A percentile compares a stretch with the other conserved stretches of the same genome.
Conservation (phyloP, 2,797 vertebrate genomes). For the Smutsia temminckii region DNA sequence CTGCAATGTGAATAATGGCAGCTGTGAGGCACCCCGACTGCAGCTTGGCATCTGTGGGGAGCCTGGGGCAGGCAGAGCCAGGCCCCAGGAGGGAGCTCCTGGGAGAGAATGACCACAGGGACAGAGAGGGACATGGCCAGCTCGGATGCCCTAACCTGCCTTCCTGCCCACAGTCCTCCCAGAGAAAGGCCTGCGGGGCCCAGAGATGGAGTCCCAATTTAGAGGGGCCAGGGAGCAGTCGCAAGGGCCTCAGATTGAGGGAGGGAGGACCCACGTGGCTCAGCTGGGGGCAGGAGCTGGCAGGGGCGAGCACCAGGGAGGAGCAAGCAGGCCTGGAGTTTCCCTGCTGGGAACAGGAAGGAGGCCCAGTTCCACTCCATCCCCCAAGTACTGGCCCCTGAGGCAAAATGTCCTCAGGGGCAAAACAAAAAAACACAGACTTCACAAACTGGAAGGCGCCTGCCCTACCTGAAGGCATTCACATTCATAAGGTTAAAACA, state of each 20-base stretch:
- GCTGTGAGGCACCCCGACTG: background rate
- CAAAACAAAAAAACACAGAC: background rate
- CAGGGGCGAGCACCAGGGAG: background rate
- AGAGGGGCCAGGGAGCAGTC: background rate
- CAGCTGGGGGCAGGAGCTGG: accelerated
- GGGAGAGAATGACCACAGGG: background rate
- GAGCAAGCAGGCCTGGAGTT: background rate
- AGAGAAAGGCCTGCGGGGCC: background rate
- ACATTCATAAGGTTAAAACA: background rate
- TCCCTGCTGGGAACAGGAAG: background rate
- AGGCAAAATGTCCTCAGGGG: background rate
- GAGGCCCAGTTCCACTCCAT: background rate
- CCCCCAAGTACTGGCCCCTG: background rate
- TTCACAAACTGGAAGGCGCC: background rate
- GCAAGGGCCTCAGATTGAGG: background rate
- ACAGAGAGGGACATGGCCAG: background rate
- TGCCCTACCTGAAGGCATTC: background rate
- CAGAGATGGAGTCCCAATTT: background rate
- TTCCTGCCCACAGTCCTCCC: background rate
- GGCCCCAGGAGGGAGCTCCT: background rate
- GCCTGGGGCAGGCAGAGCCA: background rate
- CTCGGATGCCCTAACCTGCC: background rate
- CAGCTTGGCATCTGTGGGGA: background rate
- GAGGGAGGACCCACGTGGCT: background rate
- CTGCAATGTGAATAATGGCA: background rate